A percentile compares a stretch with the other conserved stretches of the same genome.
phyloP scores from a whole-genome alignment of 1,140 invertebrate species.

The Nymphalis io region DNA sequence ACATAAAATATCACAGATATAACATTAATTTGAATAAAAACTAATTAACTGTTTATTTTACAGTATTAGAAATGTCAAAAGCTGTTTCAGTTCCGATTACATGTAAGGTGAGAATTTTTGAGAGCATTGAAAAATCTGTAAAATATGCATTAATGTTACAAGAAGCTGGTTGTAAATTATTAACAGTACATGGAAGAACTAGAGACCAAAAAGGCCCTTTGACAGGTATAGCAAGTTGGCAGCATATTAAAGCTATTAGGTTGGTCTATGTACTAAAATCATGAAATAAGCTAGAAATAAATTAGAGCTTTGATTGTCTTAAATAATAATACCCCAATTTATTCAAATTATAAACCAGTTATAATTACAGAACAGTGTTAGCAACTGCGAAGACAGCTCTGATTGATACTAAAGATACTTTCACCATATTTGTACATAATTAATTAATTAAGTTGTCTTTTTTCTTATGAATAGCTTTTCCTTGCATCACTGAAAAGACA shows the following conservation, averaged over 20 bases:
- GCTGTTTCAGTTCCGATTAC: slow-evolving; percentile 93
- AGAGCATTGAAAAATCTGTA: slow-evolving; percentile 92
- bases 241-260: slow-evolving; percentile 95
- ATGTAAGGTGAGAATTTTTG: slow-evolving; percentile 97
- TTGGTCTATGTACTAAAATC: slow-evolving; percentile 68
- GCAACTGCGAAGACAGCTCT: too few relatives aligned
- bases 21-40: neutral
- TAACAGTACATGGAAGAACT: slow-evolving; percentile 98
- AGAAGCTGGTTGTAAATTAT: slow-evolving; percentile 93
- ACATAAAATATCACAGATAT: neutral
- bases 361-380: too few relatives aligned
- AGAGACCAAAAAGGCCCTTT: slow-evolving; percentile 97
- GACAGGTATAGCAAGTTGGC: slow-evolving; percentile 97
- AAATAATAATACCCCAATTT: neutral
- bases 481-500: too few relatives aligned
- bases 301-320: neutral
- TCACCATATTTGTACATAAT: too few relatives aligned
- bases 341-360: neutral
- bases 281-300: slow-evolving; percentile 1
- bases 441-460: too few relatives aligned
- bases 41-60: slow-evolving; percentile 59
- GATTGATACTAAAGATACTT: too few relatives aligned
- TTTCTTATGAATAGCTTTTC: too few relatives aligned
- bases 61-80: slow-evolving; percentile 85
- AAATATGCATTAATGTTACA: slow-evolving; percentile 97